Base-by-base conservation (phyloP, 2,113 vertebrate species). In the Saccopteryx leptura region DNA sequence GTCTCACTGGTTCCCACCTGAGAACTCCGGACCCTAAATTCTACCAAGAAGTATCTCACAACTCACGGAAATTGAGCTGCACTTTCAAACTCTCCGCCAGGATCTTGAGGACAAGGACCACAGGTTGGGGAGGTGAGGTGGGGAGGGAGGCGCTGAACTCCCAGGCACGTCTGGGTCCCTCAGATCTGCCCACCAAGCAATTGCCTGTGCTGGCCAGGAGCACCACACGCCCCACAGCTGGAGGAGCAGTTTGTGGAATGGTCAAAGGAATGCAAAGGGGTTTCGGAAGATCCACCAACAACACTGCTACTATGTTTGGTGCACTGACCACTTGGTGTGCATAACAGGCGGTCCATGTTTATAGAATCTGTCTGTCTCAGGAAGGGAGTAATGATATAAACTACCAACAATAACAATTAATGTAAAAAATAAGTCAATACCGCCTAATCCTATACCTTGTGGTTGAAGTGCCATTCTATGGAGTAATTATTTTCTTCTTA, bases 121-220 rank as follows among this genome's bases (percentile, higher is more conserved):
- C 31, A 54, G 3, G 2, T 12, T 33, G 2, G 11, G 17, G 3
- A 68, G 2, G 14, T 0, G 13, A 71, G 12, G 2, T 1, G 7
- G 33, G 19, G 11, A 7, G 50, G 15, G 18, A 33, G 7, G 0
- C 33, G 21, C 4, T 11, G 21, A 68, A 14, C 18, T 18, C 46
- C 1, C 0, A n/a, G 17, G 18, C 3, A 23, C 28, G 24, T 31
- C 39, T 26, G 24, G 19, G 24, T 46, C 26, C 56, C 28, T 15
- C 69, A 46, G 65, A 52, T 28, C 15, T 52, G 23, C 54, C 8
- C 9, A 46, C 60, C 0, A 11, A 28, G 19, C 58, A 0, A 0
- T 7, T 26, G 4, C 10, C 26, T 4, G 2, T 9, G 3, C 0
- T 60, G 13, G 14, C 7, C 31, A 52, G 0, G 26, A 80, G 24